These are phyloP conservation scores for Dryococelus australis DNA, from an alignment of 2,888 invertebrate species.

Conservation along the genomic window DNA sequence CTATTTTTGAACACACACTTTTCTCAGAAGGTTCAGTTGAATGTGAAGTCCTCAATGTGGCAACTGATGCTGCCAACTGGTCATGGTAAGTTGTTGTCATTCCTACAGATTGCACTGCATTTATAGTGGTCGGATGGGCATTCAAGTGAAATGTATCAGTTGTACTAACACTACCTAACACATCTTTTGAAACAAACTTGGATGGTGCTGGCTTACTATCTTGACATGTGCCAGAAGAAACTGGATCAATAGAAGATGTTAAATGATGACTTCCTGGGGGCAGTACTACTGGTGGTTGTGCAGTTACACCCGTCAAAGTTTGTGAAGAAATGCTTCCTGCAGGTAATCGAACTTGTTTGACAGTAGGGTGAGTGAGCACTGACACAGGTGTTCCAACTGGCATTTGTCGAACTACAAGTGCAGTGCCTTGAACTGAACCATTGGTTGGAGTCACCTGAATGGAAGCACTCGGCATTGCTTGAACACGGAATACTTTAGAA, in stretches of 20 bases:
- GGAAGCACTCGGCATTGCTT: constrained; percentile 50
- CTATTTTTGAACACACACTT: not conserved
- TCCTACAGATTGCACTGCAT: not conserved
- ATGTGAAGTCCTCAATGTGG: not conserved
- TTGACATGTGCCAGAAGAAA: not conserved
- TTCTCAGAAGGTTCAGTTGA: not conserved
- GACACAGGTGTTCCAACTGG: constrained; percentile 36
- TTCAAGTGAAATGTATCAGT: not conserved
- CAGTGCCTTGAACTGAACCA: constrained; percentile 42
- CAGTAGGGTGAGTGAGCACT: constrained; percentile 43
- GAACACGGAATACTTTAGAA: constrained; percentile 51
- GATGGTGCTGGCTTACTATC: not conserved
- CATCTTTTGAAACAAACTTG: constrained; percentile 6
- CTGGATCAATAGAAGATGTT: constrained; percentile 31
- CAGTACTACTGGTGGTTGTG: constrained; percentile 59
- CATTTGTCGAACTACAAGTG: constrained; percentile 44
- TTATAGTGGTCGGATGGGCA: not conserved
- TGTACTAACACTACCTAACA: not conserved
- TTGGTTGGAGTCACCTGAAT: constrained; percentile 41
- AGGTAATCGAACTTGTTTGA: constrained; percentile 47
- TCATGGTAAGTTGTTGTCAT: not conserved
- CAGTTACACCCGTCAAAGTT: constrained; percentile 56
- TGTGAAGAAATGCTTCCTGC: constrained; percentile 57
- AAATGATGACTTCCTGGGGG: constrained; percentile 49
- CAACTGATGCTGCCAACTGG: not conserved